These are phyloP conservation scores for Chionis minor DNA, from an alignment of 2,113 vertebrate genomes.

Conservation along the genomic window DNA sequence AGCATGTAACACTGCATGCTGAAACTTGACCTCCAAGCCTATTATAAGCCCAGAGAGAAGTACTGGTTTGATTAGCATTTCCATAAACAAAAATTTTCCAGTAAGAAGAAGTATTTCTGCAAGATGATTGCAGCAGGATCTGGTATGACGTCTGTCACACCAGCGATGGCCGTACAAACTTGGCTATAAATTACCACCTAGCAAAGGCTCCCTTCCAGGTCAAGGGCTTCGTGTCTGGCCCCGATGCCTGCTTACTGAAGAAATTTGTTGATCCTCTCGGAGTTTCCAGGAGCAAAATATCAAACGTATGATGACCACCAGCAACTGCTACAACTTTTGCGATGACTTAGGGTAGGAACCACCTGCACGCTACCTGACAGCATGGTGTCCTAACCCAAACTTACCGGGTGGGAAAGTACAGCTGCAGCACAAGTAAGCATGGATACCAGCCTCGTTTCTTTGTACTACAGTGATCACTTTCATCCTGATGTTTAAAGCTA, in stretches of 20 bases:
- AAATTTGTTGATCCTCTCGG: background rate
- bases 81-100: constrained; percentile 17
- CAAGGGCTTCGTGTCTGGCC: background rate
- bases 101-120: background rate
- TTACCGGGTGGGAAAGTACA: accelerated
- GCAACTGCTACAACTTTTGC: background rate
- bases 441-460: background rate
- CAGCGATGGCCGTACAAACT: background rate
- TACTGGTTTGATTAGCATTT: background rate
- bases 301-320: background rate
- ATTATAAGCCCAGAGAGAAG: background rate
- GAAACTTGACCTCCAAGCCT: background rate
- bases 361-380: background rate
- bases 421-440: background rate
- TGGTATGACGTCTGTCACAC: background rate
- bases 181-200: background rate
- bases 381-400: background rate
- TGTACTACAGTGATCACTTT: background rate
- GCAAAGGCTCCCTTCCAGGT: background rate
- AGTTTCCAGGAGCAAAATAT: background rate
- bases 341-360: background rate
- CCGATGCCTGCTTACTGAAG: background rate
- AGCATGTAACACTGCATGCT: background rate
- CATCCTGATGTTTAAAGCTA: background rate
- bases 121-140: background rate